Evolutionary conservation across 2,888 invertebrate species (phyloP).

Genomic region (Sinohyriopsis cumingii): DNA sequence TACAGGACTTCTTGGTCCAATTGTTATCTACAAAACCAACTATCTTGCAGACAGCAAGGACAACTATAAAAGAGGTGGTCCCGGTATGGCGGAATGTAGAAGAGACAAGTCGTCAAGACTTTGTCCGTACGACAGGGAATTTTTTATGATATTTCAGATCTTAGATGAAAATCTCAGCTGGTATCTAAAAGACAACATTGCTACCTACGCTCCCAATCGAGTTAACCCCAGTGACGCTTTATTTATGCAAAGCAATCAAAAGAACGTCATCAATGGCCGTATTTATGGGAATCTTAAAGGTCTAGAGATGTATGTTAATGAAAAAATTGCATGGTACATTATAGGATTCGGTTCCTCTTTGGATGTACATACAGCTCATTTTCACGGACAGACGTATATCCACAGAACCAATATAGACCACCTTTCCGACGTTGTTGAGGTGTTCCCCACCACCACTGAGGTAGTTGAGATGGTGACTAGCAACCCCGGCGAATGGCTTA

Average conservation of each 20-base stretch:
- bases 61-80: conserved; percentile 6
- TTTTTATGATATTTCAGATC: conserved; percentile 22
- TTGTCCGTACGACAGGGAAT: conserved; percentile 14
- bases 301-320: conserved; percentile 35
- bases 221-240: conserved; percentile 12
- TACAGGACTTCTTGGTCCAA: conserved; percentile 44
- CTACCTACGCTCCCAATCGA: conserved; percentile 5
- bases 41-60: conserved; percentile 10
- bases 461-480: conserved; percentile 37
- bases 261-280: conserved; percentile 37
- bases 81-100: background rate
- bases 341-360: conserved; percentile 27
- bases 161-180: conserved; percentile 28
- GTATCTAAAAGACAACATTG: conserved; percentile 27
- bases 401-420: conserved; percentile 13
- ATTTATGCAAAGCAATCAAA: conserved; percentile 18
- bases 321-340: conserved; percentile 39
- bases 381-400: conserved; percentile 36
- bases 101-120: background rate
- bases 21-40: conserved; percentile 42
- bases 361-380: conserved; percentile 36
- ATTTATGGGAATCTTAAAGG: conserved; percentile 42
- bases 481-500: conserved; percentile 44
- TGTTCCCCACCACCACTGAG: conserved; percentile 36
- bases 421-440: conserved; percentile 35